These are phyloP conservation scores for Xenus cinereus DNA, from an alignment of 2,113 vertebrate species.

Conservation along the genomic window DNA sequence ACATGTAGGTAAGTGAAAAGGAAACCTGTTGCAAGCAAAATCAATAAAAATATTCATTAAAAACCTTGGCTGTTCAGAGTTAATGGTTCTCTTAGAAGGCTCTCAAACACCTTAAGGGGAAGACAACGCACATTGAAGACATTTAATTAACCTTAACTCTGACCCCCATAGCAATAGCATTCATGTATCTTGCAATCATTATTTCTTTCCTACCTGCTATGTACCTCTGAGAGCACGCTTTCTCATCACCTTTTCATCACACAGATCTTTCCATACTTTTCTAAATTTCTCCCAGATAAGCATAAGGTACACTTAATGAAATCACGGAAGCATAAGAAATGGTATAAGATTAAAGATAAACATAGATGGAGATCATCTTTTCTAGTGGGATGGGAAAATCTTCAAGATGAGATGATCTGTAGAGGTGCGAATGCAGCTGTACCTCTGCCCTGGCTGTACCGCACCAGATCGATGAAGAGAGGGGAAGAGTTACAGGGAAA, in stretches of 20 bases:
- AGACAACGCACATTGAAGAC: constrained; percentile 46
- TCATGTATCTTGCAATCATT: constrained; percentile 23
- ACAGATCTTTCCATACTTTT: neutral
- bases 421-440: neutral
- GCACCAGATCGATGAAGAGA: neutral
- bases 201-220: neutral
- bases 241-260: constrained; percentile 32
- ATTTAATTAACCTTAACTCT: constrained; percentile 65
- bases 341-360: neutral
- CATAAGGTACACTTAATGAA: neutral
- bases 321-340: neutral
- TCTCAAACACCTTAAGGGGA: constrained; percentile 48
- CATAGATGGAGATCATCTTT: neutral
- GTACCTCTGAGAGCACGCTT: neutral
- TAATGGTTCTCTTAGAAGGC: constrained; percentile 36
- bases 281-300: constrained; percentile 27
- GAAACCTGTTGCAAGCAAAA: constrained; percentile 37
- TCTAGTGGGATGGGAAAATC: neutral
- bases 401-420: neutral
- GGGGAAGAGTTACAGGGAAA: neutral
- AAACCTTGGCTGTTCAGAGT: neutral
- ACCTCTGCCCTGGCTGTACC: neutral
- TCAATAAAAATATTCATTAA: constrained; percentile 60
- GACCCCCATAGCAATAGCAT: constrained; percentile 14
- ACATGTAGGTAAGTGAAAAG: neutral